A percentile compares a stretch with the other conserved stretches of the same genome.
phyloP scores from a whole-genome alignment of 2,113 vertebrate species.

The Myotis yumanensis region DNA sequence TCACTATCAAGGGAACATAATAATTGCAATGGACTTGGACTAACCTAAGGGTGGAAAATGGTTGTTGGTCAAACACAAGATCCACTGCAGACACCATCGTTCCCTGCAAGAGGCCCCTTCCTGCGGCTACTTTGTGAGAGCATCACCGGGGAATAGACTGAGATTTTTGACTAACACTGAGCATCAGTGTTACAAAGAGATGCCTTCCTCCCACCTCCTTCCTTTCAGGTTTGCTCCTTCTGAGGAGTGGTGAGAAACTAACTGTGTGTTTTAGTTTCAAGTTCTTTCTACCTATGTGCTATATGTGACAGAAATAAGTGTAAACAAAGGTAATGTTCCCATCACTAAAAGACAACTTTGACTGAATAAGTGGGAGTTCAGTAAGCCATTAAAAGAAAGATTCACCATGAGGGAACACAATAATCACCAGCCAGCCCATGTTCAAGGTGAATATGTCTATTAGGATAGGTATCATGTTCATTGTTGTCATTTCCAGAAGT shows the following conservation, averaged over 20 bases:
- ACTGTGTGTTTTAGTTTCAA: not conserved
- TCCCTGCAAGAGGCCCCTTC: not conserved
- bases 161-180: not conserved
- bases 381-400: slow-evolving; percentile 46
- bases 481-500: slow-evolving; percentile 30
- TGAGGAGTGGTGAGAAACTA: not conserved
- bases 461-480: not conserved
- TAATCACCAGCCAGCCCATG: not conserved
- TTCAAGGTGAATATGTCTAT: slow-evolving; percentile 27
- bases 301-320: not conserved
- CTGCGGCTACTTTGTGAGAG: not conserved
- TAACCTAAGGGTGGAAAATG: too few relatives aligned
- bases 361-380: not conserved
- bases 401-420: not conserved
- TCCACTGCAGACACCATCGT: not conserved
- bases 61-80: not conserved
- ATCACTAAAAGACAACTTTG: slow-evolving; percentile 15
- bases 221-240: not conserved
- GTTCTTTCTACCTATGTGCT: not conserved
- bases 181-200: not conserved
- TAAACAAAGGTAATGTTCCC: slow-evolving; percentile 48
- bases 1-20: not conserved
- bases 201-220: not conserved
- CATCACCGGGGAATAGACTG: not conserved
- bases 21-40: not conserved